Evolutionary conservation across 2,888 invertebrate species (phyloP), one percentile per base, ranked within the genome.

Genomic region (Bhutanitis thaidina): DNA sequence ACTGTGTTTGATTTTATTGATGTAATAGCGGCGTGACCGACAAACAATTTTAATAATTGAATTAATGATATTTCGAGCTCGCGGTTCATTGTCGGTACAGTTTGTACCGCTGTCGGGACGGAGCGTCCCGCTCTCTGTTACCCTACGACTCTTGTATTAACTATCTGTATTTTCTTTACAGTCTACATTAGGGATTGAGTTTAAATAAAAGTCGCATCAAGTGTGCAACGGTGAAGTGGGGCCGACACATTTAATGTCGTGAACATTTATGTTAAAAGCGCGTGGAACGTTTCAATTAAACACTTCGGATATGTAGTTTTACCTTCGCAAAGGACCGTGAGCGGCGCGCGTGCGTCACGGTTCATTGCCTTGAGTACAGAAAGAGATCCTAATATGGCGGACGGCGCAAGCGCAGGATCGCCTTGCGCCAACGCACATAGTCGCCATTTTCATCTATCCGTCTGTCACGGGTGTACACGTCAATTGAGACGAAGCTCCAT

Each of bases 351-450:
- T 77, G 80, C 77, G 87, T 85, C 82, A 83, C 75, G 84, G 88
- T 86, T 88, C 87, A 86, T 81, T 83, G 87, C 87, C 86, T 86
- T 85, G 84, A 83, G 67, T 79, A 70, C 80, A 79, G 79, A 83
- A 81, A 82, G 80, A 77, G 75, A 75, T 78, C 88, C 87, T 82
- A 84, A 87, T 89, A 87, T 82, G 88, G 88, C 67, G 64, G 59
- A 64, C 65, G 66, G 68, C 73, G 67, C 74, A 69, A 69, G 68
- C 74, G 67, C 80, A 71, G 74, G 82, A 75, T 83, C 69, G 74
- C 80, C 81, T 84, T 84, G 86, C 81, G 83, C 83, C 84, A 64
- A 83, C 82, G 81, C 83, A 75, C 58, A 58, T 53, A 63, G 65
- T 67, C 61, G 71, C 76, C 83, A 84, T 81, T 84, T 67, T 72